These are phyloP conservation scores for Macrophya alboannulata DNA, from an alignment of 2,888 invertebrate species.

Conservation along the genomic window DNA sequence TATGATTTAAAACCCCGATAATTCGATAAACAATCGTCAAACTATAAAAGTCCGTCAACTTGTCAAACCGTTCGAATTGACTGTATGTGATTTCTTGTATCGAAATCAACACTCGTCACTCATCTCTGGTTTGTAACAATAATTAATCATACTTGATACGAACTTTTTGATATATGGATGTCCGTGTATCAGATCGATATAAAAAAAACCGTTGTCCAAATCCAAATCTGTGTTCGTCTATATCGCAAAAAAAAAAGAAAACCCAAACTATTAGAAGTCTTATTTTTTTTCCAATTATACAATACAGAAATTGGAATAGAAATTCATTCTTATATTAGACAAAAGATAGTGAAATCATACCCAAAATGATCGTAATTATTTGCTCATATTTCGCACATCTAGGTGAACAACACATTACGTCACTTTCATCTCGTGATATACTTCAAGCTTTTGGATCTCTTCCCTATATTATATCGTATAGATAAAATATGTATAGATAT, in stretches of 20 bases:
- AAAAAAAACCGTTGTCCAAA: not conserved
- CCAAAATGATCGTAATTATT: not conserved
- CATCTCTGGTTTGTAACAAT: not conserved
- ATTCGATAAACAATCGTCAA: not conserved
- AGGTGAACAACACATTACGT: slow-evolving; percentile 1
- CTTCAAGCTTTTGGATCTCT: not conserved
- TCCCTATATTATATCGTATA: not conserved
- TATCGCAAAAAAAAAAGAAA: not conserved
- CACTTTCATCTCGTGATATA: not conserved
- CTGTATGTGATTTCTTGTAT: not conserved
- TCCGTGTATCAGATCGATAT: too few species aligned
- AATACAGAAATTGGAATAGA: not conserved
- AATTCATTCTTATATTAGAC: not conserved
- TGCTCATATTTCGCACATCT: not conserved
- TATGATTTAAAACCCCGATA: not conserved
- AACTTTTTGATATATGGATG: not conserved
- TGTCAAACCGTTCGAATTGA: too few species aligned
- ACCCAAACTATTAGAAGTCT: not conserved
- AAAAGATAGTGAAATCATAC: not conserved
- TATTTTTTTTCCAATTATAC: too few species aligned
- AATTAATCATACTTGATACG: not conserved
- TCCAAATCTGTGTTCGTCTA: not conserved
- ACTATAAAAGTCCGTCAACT: too few species aligned
- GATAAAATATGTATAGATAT: not conserved
- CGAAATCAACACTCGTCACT: not conserved